These are phyloP conservation scores for Diaphora mendica DNA, from an alignment of 2,888 invertebrate genomes.

Conservation along the genomic window DNA sequence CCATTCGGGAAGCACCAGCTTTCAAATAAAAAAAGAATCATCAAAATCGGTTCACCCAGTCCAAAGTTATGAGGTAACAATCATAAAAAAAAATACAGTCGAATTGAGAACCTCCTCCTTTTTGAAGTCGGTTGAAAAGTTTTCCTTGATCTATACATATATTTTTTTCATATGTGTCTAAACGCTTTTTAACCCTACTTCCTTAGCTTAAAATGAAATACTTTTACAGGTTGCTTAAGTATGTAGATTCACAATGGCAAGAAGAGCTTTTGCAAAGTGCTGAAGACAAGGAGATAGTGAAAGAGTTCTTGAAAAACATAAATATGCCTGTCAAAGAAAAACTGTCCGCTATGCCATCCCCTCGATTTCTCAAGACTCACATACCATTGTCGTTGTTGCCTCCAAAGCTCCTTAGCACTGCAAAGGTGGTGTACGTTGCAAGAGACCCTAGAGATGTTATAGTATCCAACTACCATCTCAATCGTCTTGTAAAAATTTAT, in stretches of 20 bases:
- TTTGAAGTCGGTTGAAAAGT: too few species aligned
- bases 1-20: too few species aligned
- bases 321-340: not conserved
- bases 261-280: not conserved
- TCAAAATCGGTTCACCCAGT: too few species aligned
- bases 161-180: too few species aligned
- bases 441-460: slow-evolving; percentile 93
- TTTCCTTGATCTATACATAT: too few species aligned
- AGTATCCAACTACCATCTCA: slow-evolving; percentile 88
- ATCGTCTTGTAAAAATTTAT: slow-evolving; percentile 22
- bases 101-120: too few species aligned
- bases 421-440: slow-evolving; percentile 90
- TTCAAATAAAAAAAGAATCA: too few species aligned
- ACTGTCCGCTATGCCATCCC: not conserved
- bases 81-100: too few species aligned
- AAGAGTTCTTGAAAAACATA: not conserved
- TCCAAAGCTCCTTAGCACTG: slow-evolving; percentile 75
- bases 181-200: too few species aligned
- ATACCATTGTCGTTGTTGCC: slow-evolving; percentile 86
- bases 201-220: too few species aligned
- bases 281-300: not conserved
- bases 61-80: too few species aligned
- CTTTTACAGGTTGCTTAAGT: too few species aligned
- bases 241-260: not conserved
- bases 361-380: not conserved